A percentile compares a stretch with the other conserved stretches of the same genome.
Conservation (phyloP, 2,797 vertebrate species). For the Pitangus sulphuratus region DNA sequence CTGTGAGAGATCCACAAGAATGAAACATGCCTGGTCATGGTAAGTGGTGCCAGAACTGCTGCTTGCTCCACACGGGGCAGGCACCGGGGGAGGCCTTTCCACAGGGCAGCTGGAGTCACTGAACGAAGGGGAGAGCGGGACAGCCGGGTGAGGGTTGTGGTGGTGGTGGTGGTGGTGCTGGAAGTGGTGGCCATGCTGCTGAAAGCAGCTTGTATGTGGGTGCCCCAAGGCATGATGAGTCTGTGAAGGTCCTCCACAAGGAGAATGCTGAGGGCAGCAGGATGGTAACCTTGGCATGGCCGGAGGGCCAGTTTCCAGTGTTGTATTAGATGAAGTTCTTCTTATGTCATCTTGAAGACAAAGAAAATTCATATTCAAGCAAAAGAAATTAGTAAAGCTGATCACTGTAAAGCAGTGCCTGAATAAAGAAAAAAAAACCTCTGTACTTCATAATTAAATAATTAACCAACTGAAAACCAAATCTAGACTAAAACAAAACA, state of each 20-base stretch:
- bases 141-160: slow-evolving; percentile 86
- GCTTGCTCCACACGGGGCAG: slow-evolving; percentile 85
- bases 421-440: neutral
- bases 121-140: slow-evolving; percentile 86
- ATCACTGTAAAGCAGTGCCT: neutral
- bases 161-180: slow-evolving; percentile 90
- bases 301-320: slow-evolving; percentile 83
- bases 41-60: slow-evolving; percentile 83
- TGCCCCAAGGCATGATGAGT: slow-evolving; percentile 88
- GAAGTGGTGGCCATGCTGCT: slow-evolving; percentile 86
- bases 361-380: neutral
- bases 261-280: slow-evolving; percentile 97
- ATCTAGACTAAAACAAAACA: neutral
- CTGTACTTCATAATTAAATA: neutral
- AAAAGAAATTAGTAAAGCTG: neutral
- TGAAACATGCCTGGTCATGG: slow-evolving; percentile 90
- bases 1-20: neutral
- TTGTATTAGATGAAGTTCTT: slow-evolving; percentile 79
- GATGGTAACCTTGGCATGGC: slow-evolving; percentile 96
- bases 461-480: neutral
- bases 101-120: slow-evolving; percentile 89
- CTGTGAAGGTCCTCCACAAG: slow-evolving; percentile 90
- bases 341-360: slow-evolving; percentile 85
- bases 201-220: slow-evolving; percentile 90
- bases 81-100: slow-evolving; percentile 89